Conservation (phyloP, 2,888 invertebrate species). For the Horisme vitalbata region DNA sequence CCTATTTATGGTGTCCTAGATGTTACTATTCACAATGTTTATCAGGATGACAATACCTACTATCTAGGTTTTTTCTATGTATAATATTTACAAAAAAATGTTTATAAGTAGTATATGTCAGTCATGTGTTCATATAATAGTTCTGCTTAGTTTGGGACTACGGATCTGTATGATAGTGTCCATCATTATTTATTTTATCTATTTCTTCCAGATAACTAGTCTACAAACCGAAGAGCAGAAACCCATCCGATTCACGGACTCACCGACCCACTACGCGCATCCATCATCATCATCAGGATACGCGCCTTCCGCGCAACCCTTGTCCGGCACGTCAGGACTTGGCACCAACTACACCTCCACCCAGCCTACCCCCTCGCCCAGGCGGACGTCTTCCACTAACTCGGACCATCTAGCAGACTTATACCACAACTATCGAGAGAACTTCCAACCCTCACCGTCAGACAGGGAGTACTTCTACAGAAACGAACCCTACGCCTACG, state of each 20-base stretch:
- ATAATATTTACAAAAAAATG: too few species aligned
- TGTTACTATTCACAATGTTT: too few species aligned
- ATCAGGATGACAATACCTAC: too few species aligned
- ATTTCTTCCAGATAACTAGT: slow-evolving; percentile 62
- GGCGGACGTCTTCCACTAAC: slow-evolving; percentile 86
- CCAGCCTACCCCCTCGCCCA: slow-evolving; percentile 85
- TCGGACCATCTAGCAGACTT: slow-evolving; percentile 86
- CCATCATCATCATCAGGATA: slow-evolving; percentile 76
- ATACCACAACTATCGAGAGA: slow-evolving; percentile 78
- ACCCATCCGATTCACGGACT: slow-evolving; percentile 89
- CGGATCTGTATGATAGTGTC: too few species aligned
- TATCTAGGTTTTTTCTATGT: too few species aligned
- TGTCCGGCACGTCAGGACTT: slow-evolving; percentile 78
- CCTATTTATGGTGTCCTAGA: too few species aligned
- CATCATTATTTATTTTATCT: not conserved
- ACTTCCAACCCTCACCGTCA: slow-evolving; percentile 67
- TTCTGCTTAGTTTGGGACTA: too few species aligned
- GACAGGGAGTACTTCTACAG: slow-evolving; percentile 65
- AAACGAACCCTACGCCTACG: slow-evolving; percentile 62
- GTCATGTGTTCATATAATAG: too few species aligned
- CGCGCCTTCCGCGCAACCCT: slow-evolving; percentile 76
- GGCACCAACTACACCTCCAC: slow-evolving; percentile 80
- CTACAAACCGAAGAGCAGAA: slow-evolving; percentile 83
- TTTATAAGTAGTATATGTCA: too few species aligned
- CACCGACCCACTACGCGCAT: slow-evolving; percentile 86